Base-by-base conservation (phyloP, 2,797 vertebrate genomes). In the Pseudocheirus occidentalis region DNA sequence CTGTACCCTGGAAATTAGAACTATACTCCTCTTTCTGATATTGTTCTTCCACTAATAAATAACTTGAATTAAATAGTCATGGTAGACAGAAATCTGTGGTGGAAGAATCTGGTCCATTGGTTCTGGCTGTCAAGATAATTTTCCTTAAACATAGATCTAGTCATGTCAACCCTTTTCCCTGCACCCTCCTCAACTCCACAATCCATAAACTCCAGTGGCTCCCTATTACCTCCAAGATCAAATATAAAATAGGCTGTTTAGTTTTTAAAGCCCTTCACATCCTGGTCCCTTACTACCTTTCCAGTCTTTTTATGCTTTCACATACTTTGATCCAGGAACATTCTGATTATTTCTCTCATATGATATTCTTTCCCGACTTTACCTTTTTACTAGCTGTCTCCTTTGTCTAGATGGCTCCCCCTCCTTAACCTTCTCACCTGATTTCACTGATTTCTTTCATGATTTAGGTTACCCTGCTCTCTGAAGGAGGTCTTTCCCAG, bases 21-120 rank as follows among this genome's bases (percentile, higher is more conserved):
- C 28, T n/a, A 58, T 5, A 52, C 3, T 29, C 28, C 14, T n/a
- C 34, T 96, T 92, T n/a, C 87, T 93, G 92, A 54, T 28, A 29
- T 59, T 94, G 34, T 93, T 96, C 91, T 94, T 91, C 90, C 55
- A 54, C 14, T n/a, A 93, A 40, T 92, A 31, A 96, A 92, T 90
- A 56, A n/a, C 5, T 89, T 93, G 18, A 90, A 55, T 93, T 93
- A 58, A 31, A 90, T 52, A 87, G 55, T 90, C 92, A 93, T 21
- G 40, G 54, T 94, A 94, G 90, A 95, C 87, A 89, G 91, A 93
- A 90, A 92, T 92, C 18, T 90, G 1, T 62, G 90, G 73, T 91
- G 90, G 50, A 62, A 93, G 90, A 96, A 94, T 81, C 73, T 55
- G 59, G 46, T 59, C 29, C 0, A 6, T 50, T 59, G 73, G 91